A percentile compares a stretch with the other conserved stretches of the same genome.
Conservation (phyloP, 2,797 vertebrate genomes). For the Eremophila alpestris region DNA sequence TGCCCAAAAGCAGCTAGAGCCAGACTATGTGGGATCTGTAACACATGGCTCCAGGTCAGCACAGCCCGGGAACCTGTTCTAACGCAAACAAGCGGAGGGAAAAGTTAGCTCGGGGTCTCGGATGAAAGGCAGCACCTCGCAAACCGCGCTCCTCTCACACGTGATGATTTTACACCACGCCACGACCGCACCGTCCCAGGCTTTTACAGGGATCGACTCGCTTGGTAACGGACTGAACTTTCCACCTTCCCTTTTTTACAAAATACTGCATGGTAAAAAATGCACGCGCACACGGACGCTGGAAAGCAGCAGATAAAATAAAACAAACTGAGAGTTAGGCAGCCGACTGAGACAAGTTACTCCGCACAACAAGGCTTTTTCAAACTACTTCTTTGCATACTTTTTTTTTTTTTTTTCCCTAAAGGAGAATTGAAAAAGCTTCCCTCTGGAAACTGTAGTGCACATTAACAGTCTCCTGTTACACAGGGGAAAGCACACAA, state of each 20-base stretch:
- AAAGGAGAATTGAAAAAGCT: slow-evolving; percentile 62
- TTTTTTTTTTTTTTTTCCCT: slow-evolving; percentile 18
- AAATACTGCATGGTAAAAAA: slow-evolving; percentile 48
- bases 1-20: slow-evolving; percentile 74
- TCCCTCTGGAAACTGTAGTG: slow-evolving; percentile 63
- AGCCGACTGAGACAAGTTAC: slow-evolving; percentile 56
- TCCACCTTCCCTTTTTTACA: slow-evolving; percentile 48
- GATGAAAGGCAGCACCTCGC: slow-evolving; percentile 57
- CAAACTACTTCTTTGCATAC: slow-evolving; percentile 58
- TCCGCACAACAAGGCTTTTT: slow-evolving; percentile 52
- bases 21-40: slow-evolving; percentile 66
- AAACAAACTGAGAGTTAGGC: slow-evolving; percentile 51
- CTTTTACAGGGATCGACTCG: slow-evolving; percentile 8
- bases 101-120: slow-evolving; percentile 61
- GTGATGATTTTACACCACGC: slow-evolving; percentile 56
- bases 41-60: slow-evolving; percentile 71
- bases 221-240: slow-evolving; percentile 44
- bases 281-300: neutral
- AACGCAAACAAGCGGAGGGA: slow-evolving; percentile 61
- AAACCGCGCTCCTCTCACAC: slow-evolving; percentile 48
- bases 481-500: slow-evolving; percentile 74
- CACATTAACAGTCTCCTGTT: slow-evolving; percentile 72
- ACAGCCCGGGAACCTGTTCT: slow-evolving; percentile 68
- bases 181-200: slow-evolving; percentile 24
- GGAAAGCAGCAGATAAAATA: slow-evolving; percentile 54